Percentiles rank a stretch among this genome's conserved stretches.
These are phyloP conservation scores for Anticlea derivata DNA, from an alignment of 2,888 invertebrate genomes.

Conservation along the genomic window DNA sequence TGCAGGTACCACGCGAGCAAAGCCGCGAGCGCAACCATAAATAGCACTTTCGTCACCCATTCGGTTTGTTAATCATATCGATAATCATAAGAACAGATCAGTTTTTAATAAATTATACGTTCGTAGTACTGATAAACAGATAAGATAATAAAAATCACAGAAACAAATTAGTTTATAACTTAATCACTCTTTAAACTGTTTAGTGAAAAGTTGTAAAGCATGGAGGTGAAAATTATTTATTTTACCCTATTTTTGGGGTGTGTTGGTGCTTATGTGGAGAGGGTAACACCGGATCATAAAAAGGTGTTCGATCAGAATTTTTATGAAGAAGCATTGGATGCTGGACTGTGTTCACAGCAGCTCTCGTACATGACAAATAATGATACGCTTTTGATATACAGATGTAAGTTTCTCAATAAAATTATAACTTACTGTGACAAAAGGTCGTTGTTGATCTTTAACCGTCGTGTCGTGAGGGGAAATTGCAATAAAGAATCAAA, in stretches of 20 bases:
- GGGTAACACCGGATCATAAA: slow-evolving; percentile 41
- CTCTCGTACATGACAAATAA: slow-evolving; percentile 49
- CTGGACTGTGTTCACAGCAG: slow-evolving; percentile 57
- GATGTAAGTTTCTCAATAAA: slow-evolving; percentile 55
- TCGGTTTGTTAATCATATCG: background rate
- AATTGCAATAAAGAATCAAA: too few species aligned
- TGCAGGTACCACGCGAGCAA: too few species aligned
- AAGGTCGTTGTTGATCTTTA: too few species aligned
- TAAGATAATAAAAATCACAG: slow-evolving; percentile 34
- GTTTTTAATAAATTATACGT: slow-evolving; percentile 6
- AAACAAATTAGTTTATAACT: slow-evolving; percentile 13
- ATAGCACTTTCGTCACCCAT: too few species aligned
- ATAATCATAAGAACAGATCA: slow-evolving; percentile 2
- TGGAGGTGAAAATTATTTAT: slow-evolving; percentile 19
- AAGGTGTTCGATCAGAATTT: slow-evolving; percentile 55
- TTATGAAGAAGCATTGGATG: slow-evolving; percentile 58
- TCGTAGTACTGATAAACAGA: slow-evolving; percentile 9
- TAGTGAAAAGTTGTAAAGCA: slow-evolving; percentile 6
- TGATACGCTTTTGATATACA: slow-evolving; percentile 41
- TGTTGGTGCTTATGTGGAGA: slow-evolving; percentile 35
- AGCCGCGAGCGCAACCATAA: too few species aligned
- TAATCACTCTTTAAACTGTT: background rate
- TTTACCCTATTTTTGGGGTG: slow-evolving; percentile 23
- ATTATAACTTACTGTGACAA: too few species aligned
- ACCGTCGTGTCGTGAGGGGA: too few species aligned